These are phyloP conservation scores for Nyctereutes procyonoides DNA, from an alignment of 2,113 vertebrate genomes.

Conservation along the genomic window DNA sequence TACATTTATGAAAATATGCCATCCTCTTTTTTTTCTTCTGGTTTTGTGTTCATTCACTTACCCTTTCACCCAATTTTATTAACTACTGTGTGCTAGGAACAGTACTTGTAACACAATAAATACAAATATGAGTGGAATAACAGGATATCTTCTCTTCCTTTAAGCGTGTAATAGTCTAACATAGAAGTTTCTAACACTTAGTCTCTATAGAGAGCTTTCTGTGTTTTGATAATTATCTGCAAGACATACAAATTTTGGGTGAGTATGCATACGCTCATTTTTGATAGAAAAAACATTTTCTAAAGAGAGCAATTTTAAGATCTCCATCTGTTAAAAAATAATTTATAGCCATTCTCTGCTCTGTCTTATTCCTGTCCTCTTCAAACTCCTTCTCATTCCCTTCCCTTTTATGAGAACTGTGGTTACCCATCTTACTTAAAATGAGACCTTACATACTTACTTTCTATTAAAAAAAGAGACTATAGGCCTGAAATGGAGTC, in stretches of 20 bases:
- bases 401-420: neutral
- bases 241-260: neutral
- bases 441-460: neutral
- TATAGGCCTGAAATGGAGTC: neutral
- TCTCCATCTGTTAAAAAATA: neutral
- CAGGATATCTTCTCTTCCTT: neutral
- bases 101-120: neutral
- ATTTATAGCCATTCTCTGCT: neutral
- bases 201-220: neutral
- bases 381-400: neutral
- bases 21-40: neutral
- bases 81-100: neutral
- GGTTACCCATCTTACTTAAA: neutral
- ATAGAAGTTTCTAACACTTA: neutral
- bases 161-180: neutral
- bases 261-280: neutral
- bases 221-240: neutral
- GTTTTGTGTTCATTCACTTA: neutral
- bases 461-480: neutral
- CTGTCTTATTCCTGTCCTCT: neutral
- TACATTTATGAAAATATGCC: neutral
- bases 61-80: neutral
- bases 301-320: neutral
- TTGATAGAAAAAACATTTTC: neutral
- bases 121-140: neutral